Evolutionary conservation across 92 coral and sea anemone species (phyloP), one percentile per base, ranked within the genome.

Genomic region (Siderastrea siderea): DNA sequence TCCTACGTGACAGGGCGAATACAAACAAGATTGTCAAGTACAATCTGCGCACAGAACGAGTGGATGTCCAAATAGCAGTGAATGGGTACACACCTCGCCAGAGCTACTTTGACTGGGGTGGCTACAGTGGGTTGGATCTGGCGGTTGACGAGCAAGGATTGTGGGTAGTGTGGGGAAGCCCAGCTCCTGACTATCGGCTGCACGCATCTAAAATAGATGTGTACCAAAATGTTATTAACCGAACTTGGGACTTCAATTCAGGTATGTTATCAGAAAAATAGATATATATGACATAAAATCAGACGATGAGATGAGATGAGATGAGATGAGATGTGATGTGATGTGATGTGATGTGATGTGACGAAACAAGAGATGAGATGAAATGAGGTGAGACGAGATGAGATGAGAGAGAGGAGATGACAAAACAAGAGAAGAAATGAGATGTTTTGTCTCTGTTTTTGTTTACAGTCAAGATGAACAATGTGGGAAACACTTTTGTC

Each of bases 141-240:
- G 87, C 92, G 5, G 88, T 82, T 15, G 92, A 89, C 57, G 92
- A 89, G 47, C 82, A 72, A 9, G 92, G 92, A 64, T 63, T 89
- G 47, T 89, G 92, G 92, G 88, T 16, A 16, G 46, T 89, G 47
- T 89, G 74, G 52, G 89, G 89, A 3, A 8, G 12, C 47, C 66
- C 57, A 16, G 52, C 57, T 0, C 76, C 76, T 65, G 60, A 68
- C 67, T 13, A 16, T 5, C 77, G 77, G 5, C 77, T 72, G 38
- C 43, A 85, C 54, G 84, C 81, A 48, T 48, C 52, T 55, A 85
- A 85, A 53, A 75, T 77, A 15, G 84, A 85, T 57, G 89, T 85
- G 11, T 0, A 1, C 48, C 10, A 10, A 75, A 75, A 75, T 47
- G 3, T 55, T 3, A 3, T 67, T 3, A 75, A 26, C 77, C 12